Base-by-base conservation (phyloP, 2,888 invertebrate genomes). In the Drosophila recens region DNA sequence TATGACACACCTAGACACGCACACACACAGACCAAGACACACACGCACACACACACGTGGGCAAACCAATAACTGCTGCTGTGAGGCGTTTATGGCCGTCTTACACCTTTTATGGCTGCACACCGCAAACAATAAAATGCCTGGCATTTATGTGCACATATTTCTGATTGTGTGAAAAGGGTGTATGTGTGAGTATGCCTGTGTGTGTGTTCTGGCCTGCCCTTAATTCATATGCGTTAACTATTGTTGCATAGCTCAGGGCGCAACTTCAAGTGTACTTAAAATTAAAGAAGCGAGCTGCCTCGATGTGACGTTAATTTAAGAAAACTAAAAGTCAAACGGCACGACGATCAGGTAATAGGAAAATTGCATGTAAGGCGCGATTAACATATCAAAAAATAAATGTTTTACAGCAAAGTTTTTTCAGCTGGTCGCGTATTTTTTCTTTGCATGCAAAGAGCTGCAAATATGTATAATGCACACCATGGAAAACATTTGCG, bases 381-480 rank as follows among this genome's bases (percentile, higher is more conserved):
- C 86, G 80, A 82, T 86, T 89, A 86, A 87, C 86, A 86, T 87
- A 87, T 87, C 85, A 87, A 87, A 85, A 67, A 68, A 66, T 68
- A 68, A 82, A 66, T 86, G 83, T 85, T 84, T 83, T 67, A 80
- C 84, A 80, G 73, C 79, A 76, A 79, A 69, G 34, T 34, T 38
- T 84, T 17, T 87, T 87, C 72, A 78, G 68, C 66, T 73, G 66
- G 67, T 52, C 63, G 48, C 68, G 51, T 72, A 59, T 65, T 73
- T 34, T 43, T 56, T 23, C 43, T 13, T 45, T 59, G 68, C 78
- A 80, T 67, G 68, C 73, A 68, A 43, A 17, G 27, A 20, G 36
- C 57, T 48, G 38, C 23, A 20, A 53, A 33, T 49, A 15, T 5
- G 8, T 15, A 58, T 57, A 80, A 51, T 63, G 65, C 61, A 66